Evolutionary conservation across 2,797 vertebrate genomes (phyloP).

Genomic region (Lerista edwardsae): DNA sequence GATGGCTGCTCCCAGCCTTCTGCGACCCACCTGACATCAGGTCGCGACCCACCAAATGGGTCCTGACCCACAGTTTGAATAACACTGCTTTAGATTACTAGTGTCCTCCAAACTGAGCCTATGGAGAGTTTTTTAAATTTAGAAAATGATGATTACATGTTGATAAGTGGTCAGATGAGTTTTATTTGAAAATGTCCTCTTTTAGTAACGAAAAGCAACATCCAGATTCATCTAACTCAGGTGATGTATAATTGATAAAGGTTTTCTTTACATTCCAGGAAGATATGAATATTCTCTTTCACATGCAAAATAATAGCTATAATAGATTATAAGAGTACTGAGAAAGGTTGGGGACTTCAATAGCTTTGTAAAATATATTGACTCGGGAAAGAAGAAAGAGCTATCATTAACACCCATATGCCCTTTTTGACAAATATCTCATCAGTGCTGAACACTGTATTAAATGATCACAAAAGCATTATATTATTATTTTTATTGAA

Average conservation of each 20-base stretch:
- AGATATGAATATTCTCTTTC: not conserved
- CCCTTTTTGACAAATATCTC: constrained; percentile 21
- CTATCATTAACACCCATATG: constrained; percentile 19
- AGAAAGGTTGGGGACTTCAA: not conserved
- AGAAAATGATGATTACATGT: not conserved
- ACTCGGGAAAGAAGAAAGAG: not conserved
- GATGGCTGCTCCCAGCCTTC: no score
- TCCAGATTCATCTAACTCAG: not conserved
- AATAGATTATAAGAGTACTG: not conserved
- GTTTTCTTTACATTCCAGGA: not conserved
- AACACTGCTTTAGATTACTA: no score
- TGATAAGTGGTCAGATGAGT: constrained; percentile 9
- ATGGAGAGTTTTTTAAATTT: not conserved
- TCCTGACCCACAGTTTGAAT: no score
- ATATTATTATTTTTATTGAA: constrained; percentile 41
- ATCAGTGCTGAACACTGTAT: constrained; percentile 32
- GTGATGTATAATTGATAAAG: not conserved
- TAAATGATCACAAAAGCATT: constrained; percentile 27
- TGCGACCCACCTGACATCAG: no score
- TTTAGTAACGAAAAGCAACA: not conserved
- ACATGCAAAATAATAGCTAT: not conserved
- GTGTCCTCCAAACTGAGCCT: not conserved
- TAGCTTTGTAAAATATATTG: constrained; percentile 9
- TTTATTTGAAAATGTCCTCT: not conserved
- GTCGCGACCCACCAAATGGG: no score